phyloP scores from a whole-genome alignment of 37 sponge, comb jelly and placozoan genomes.

The Oscarella lobularis region DNA sequence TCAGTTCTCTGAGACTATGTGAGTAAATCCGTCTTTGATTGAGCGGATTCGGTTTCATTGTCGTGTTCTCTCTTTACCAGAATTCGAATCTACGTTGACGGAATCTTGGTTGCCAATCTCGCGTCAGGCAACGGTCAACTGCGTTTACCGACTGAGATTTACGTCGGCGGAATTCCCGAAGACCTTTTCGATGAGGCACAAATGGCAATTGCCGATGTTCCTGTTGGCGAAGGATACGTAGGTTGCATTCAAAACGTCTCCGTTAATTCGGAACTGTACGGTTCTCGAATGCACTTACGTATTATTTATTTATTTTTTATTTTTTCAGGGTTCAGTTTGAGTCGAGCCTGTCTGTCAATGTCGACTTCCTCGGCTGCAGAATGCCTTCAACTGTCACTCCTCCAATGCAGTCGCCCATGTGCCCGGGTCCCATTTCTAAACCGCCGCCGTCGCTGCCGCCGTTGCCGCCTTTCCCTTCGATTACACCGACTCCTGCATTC shows the following conservation, averaged over 20 bases:
- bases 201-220: neutral
- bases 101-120: neutral
- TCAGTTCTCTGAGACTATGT: too few species aligned
- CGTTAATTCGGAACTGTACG: neutral
- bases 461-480: neutral
- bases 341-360: neutral
- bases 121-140: too few species aligned
- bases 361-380: too few species aligned
- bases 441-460: too few species aligned
- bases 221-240: neutral
- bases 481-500: neutral
- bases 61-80: too few species aligned
- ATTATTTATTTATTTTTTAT: neutral
- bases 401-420: too few species aligned
- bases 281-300: neutral
- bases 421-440: too few species aligned
- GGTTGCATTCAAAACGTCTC: neutral
- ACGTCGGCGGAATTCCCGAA: neutral
- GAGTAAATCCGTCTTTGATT: too few species aligned
- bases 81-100: neutral
- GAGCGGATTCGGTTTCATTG: too few species aligned
- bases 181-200: neutral
- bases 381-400: too few species aligned
- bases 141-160: too few species aligned
- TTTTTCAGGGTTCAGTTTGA: neutral